Evolutionary conservation across 2,797 vertebrate genomes (phyloP).

Genomic region (Xenops minutus): DNA sequence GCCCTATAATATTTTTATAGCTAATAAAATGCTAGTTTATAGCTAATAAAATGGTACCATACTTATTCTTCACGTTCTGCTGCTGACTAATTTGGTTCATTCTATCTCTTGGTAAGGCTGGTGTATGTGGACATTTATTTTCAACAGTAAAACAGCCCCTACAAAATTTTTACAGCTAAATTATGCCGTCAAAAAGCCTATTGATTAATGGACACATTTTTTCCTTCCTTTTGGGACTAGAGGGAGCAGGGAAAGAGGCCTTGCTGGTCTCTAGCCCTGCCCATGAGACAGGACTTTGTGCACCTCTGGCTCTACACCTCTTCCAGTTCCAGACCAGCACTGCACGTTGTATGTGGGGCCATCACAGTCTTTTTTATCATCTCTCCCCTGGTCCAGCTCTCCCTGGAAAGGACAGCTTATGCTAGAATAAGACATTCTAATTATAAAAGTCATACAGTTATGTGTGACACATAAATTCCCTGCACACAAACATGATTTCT

Average conservation of each 20-base stretch:
- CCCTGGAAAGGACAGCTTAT: neutral
- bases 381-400: neutral
- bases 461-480: neutral
- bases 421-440: neutral
- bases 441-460: neutral
- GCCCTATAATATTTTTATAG: constrained; percentile 6
- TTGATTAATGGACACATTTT: neutral
- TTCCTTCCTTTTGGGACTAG: neutral
- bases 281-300: neutral
- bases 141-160: neutral
- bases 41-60: constrained; percentile 22
- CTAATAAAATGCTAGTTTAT: constrained; percentile 31
- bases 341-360: neutral
- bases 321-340: neutral
- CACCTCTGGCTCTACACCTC: neutral
- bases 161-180: neutral
- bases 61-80: neutral
- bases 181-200: neutral
- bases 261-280: neutral
- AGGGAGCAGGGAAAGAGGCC: neutral
- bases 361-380: neutral
- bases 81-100: neutral
- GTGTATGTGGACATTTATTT: neutral
- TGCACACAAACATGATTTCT: neutral
- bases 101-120: neutral